A percentile compares a stretch with the other conserved stretches of the same genome.
phyloP scores from a whole-genome alignment of 2,113 vertebrate genomes.

The Neolamprologus kungweensis region DNA sequence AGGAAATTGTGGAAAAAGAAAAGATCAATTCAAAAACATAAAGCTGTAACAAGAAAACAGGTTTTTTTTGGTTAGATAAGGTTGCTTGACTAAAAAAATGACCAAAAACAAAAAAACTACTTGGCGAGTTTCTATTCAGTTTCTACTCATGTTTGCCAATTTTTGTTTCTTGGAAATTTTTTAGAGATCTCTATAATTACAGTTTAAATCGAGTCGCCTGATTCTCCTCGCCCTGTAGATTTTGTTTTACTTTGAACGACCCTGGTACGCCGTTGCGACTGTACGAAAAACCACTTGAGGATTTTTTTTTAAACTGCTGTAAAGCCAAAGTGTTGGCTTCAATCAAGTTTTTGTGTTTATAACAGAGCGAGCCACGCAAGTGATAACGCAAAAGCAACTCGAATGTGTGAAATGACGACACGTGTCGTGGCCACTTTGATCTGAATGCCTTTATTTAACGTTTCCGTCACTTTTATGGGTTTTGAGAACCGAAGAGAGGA shows the following conservation, averaged over 20 bases:
- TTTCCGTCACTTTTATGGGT: slow-evolving; percentile 26
- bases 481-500: slow-evolving; percentile 20
- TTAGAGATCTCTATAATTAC: not conserved
- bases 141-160: not conserved
- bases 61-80: fast-evolving
- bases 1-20: not conserved
- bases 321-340: slow-evolving; percentile 28
- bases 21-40: not conserved
- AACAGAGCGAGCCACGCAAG: slow-evolving; percentile 24
- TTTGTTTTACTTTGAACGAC: not conserved
- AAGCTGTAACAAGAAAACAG: not conserved
- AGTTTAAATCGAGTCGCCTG: not conserved
- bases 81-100: not conserved
- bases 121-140: not conserved
- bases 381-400: not conserved
- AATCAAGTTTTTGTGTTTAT: slow-evolving; percentile 24
- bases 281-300: slow-evolving; percentile 22
- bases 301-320: slow-evolving; percentile 44
- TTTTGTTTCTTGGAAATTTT: not conserved
- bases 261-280: not conserved
- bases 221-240: not conserved
- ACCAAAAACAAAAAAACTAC: not conserved
- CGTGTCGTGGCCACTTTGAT: slow-evolving; percentile 48
- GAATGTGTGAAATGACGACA: slow-evolving; percentile 20
- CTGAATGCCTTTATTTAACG: slow-evolving; percentile 57